Evolutionary conservation across 2,797 vertebrate species (phyloP).

Genomic region (Gymnopithys bicolor): DNA sequence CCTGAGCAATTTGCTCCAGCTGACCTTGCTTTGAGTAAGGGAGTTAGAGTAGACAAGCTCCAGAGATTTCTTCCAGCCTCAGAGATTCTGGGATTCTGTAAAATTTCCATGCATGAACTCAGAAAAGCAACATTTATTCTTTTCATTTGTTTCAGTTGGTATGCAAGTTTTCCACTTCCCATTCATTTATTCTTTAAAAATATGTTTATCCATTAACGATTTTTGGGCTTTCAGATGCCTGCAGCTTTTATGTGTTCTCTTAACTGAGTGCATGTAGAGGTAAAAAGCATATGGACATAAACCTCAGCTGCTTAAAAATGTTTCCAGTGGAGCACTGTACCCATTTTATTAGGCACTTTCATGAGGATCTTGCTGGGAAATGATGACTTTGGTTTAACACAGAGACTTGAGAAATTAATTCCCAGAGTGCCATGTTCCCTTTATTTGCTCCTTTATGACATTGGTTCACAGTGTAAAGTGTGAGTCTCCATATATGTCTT

Average conservation of each 20-base stretch:
- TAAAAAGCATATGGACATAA: neutral
- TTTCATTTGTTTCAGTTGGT: neutral
- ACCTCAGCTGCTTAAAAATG: neutral
- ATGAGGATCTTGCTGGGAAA: constrained; percentile 22
- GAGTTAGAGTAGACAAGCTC: neutral
- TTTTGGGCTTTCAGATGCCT: neutral
- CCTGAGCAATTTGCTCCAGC: neutral
- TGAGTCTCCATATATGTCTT: neutral
- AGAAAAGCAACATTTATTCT: neutral
- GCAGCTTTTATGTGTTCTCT: constrained; percentile 11
- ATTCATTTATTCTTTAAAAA: neutral
- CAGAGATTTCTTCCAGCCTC: neutral
- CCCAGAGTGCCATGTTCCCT: neutral
- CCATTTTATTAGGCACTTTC: neutral
- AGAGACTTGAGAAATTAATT: constrained; percentile 14
- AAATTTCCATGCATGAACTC: neutral
- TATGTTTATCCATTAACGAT: neutral
- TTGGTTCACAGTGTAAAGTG: neutral
- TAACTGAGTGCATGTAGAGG: neutral
- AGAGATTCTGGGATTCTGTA: neutral
- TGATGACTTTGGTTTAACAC: neutral
- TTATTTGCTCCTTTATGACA: neutral
- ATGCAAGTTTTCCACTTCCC: neutral
- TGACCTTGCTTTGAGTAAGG: neutral
- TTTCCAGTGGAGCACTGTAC: neutral